A percentile compares a stretch with the other conserved stretches of the same genome.
phyloP scores from a whole-genome alignment of 2,797 vertebrate genomes.

The Gymnothorax javanicus region DNA sequence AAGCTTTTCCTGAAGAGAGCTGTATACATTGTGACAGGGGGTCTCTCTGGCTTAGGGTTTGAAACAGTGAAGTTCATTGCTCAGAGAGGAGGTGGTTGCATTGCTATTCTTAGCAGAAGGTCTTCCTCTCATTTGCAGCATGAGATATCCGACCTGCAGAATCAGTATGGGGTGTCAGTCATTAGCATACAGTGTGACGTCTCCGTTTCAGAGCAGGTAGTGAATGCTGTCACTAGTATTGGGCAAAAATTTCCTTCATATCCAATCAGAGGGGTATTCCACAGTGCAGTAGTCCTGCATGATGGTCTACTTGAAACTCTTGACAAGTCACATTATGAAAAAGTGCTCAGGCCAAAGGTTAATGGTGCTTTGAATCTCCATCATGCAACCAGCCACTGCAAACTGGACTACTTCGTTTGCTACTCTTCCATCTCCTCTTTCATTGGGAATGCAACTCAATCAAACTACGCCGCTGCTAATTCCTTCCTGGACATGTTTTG shows the following conservation, averaged over 20 bases:
- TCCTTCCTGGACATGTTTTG: constrained; percentile 84
- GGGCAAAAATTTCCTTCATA: constrained; percentile 60
- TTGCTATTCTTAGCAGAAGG: constrained; percentile 78
- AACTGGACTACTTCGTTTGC: constrained; percentile 85
- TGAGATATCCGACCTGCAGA: constrained; percentile 66
- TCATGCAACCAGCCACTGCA: constrained; percentile 67
- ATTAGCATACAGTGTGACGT: constrained; percentile 74
- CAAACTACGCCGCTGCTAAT: constrained; percentile 86
- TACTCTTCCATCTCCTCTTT: constrained; percentile 84
- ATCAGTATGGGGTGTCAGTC: constrained; percentile 61
- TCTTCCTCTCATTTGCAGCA: constrained; percentile 67
- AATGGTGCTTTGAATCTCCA: constrained; percentile 83
- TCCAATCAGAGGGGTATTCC: constrained; percentile 82
- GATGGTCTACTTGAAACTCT: constrained; percentile 76
- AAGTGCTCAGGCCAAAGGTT: constrained; percentile 83
- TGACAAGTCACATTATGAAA: constrained; percentile 71
- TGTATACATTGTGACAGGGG: constrained; percentile 79
- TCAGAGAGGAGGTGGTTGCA: constrained; percentile 68
- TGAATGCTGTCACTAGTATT: constrained; percentile 66
- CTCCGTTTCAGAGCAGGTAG: constrained; percentile 59
- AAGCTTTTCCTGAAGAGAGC: constrained; percentile 70
- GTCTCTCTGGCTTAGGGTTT: constrained; percentile 84
- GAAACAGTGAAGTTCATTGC: constrained; percentile 86
- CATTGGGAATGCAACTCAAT: constrained; percentile 78
- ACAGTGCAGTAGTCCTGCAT: constrained; percentile 81